Evolutionary conservation across 2,113 vertebrate species (phyloP).

Genomic region (Anoplopoma fimbria): DNA sequence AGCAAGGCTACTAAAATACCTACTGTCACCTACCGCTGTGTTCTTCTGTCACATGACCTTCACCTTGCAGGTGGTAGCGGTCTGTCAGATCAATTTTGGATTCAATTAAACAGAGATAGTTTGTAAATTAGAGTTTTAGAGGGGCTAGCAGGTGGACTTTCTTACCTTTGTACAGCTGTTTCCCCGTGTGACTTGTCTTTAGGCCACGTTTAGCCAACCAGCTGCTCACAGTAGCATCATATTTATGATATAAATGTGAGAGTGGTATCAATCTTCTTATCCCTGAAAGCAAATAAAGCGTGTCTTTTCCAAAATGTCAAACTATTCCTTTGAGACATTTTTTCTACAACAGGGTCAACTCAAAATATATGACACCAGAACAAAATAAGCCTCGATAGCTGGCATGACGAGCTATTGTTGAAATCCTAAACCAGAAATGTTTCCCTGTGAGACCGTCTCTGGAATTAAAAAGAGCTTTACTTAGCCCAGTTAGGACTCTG

Average conservation of each 20-base stretch:
- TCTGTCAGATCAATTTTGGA: background rate
- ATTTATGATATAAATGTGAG: background rate
- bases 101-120: background rate
- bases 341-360: slow-evolving; percentile 22
- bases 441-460: slow-evolving; percentile 58
- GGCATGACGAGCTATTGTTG: slow-evolving; percentile 30
- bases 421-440: slow-evolving; percentile 51
- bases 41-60: background rate
- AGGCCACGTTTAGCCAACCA: background rate
- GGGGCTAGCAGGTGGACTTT: background rate
- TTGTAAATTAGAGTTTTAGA: background rate
- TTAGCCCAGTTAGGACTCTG: slow-evolving; percentile 58
- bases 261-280: background rate
- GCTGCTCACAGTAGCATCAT: background rate
- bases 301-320: background rate
- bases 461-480: slow-evolving; percentile 64
- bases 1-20: background rate
- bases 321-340: slow-evolving; percentile 3
- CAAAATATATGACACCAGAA: slow-evolving; percentile 24
- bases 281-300: background rate
- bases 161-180: background rate
- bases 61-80: background rate
- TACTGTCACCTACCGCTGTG: background rate
- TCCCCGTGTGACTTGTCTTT: background rate
- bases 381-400: slow-evolving; percentile 21